Base-by-base conservation (phyloP, 2,888 invertebrate species). In the Theodoxus fluviatilis region DNA sequence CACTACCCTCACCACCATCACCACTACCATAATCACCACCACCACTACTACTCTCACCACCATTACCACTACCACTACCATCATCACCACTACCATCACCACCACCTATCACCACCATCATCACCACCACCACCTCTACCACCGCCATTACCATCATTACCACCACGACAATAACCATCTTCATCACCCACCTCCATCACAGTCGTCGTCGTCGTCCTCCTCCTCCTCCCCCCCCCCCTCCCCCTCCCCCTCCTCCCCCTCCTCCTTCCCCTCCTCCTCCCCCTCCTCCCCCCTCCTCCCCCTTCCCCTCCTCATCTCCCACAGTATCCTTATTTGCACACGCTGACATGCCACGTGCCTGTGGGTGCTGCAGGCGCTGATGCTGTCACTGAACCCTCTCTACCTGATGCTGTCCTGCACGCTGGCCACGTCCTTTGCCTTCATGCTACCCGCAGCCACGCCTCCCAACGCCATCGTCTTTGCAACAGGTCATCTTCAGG, bases 391-490 rank as follows among this genome's bases (percentile, higher is more conserved):
- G 70, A 94, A 96, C 88, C 96, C 96, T 0, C 89, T 96, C 73
- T 94, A 93, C 88, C 89, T 96, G 85, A 94, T 96, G 92, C 89
- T 96, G 80, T 96, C 96, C 0, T 94, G 94, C 0, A 91, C 95
- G 0, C 89, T 96, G 37, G 92, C 94, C 4, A 94, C 95, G 85
- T 95, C 95, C 69, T 95, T 95, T 89, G 95, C 90, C 25, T 90
- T 96, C 90, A 94, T 95, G 90, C 90, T 97, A 87, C 96, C 96
- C 0, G 96, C 96, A 15, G 95, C 95, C 63, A 96, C 96, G 0
- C 96, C 96, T 1, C 96, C 96, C 22, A 97, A 97, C 88, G 96
- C 97, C 6, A 94, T 98, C 73, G 95, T 94, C 0, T 94, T 94
- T 31, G 93, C 86, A n/a, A 83, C 84, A 31, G 87, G 87, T 4